Evolutionary conservation across 2,113 vertebrate genomes (phyloP).

Genomic region (Geococcyx californianus): DNA sequence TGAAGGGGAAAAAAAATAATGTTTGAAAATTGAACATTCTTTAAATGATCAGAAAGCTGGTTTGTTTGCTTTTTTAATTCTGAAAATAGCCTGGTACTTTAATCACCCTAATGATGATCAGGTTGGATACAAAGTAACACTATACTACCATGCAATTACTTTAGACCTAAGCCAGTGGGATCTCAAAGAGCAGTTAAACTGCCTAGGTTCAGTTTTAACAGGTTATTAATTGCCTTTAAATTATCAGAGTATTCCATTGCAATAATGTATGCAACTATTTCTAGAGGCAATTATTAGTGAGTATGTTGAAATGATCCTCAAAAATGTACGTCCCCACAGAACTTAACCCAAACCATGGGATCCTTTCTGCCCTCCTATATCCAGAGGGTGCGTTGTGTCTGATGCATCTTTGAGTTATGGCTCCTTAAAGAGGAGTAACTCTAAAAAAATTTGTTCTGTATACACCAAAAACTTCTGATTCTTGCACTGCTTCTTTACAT

Average conservation of each 20-base stretch:
- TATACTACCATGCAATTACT: background rate
- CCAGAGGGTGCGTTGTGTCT: background rate
- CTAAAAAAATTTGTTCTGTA: background rate
- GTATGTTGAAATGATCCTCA: background rate
- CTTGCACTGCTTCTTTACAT: background rate
- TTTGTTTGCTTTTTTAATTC: background rate
- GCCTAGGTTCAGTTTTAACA: background rate
- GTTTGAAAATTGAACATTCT: background rate
- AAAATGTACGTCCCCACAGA: background rate
- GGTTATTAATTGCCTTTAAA: background rate
- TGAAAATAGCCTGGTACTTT: background rate
- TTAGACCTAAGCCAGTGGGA: background rate
- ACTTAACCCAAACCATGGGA: background rate
- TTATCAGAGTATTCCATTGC: background rate
- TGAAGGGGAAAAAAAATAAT: background rate
- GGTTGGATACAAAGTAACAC: background rate
- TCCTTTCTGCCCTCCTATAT: background rate
- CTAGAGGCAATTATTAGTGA: background rate
- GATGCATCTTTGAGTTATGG: background rate
- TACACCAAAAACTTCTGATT: background rate
- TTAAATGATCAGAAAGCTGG: background rate
- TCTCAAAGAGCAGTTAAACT: background rate
- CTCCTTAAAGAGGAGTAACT: background rate
- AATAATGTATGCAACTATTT: background rate
- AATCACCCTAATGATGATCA: background rate